A percentile compares a stretch with the other conserved stretches of the same genome.
phyloP scores from a whole-genome alignment of 2,797 vertebrate genomes.

The Saguinus oedipus region DNA sequence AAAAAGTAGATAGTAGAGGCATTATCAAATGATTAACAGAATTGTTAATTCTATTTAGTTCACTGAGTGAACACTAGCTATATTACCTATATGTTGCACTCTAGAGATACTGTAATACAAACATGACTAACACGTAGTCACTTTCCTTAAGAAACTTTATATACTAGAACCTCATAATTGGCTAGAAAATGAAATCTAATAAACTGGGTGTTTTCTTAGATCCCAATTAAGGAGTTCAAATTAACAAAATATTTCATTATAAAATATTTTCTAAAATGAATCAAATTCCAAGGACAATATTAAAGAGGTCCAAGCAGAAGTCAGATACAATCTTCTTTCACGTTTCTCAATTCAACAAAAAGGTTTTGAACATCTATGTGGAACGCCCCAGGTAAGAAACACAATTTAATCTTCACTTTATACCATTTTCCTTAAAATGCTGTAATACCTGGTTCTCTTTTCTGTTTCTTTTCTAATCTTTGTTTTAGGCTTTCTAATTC shows the following conservation, averaged over 20 bases:
- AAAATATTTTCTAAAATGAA: conserved; percentile 48
- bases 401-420: background rate
- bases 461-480: conserved; percentile 87
- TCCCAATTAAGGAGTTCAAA: conserved; percentile 15
- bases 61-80: background rate
- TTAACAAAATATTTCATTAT: background rate
- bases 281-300: background rate
- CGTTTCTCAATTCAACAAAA: background rate
- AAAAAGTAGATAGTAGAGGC: background rate
- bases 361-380: background rate
- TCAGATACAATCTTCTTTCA: background rate
- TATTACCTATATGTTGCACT: background rate
- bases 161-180: background rate
- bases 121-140: background rate
- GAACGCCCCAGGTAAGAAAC: background rate
- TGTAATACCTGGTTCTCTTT: conserved; percentile 81
- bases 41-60: background rate
- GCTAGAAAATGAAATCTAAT: background rate
- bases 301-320: background rate
- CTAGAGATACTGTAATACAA: background rate
- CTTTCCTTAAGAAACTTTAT: background rate
- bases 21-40: background rate
- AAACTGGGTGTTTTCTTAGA: conserved; percentile 11
- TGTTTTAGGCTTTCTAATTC: conserved; percentile 69
- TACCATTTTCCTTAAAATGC: background rate